Evolutionary conservation across 2,797 vertebrate genomes (phyloP).

Genomic region (Muscicapa striata): DNA sequence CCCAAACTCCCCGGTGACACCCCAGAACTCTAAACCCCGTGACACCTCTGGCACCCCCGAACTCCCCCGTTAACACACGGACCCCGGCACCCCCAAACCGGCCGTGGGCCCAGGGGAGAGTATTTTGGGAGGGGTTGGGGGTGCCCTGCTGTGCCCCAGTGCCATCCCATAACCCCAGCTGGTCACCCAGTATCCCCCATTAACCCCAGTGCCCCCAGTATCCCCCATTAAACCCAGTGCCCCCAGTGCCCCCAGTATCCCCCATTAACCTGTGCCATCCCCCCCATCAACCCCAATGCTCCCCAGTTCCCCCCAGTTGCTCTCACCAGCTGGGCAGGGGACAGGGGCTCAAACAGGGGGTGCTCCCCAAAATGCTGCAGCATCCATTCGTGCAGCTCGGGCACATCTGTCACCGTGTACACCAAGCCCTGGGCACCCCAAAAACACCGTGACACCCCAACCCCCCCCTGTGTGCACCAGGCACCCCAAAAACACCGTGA

Average conservation of each 20-base stretch:
- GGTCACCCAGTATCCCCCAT: no score
- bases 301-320: background rate
- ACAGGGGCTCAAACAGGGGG: background rate
- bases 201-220: background rate
- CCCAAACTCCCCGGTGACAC: background rate
- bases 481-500: background rate
- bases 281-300: no score
- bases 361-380: background rate
- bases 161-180: no score
- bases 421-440: background rate
- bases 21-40: no score
- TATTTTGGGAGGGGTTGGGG: background rate
- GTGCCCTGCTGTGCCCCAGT: background rate
- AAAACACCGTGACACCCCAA: background rate
- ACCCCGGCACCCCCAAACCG: background rate
- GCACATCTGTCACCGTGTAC: background rate
- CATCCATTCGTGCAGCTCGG: background rate
- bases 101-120: no score
- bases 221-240: background rate
- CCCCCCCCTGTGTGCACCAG: no score
- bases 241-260: background rate
- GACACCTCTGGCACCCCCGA: background rate
- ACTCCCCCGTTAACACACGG: no score
- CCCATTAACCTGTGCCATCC: no score
- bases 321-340: background rate